Percentiles rank a stretch among this genome's conserved stretches.
These are phyloP conservation scores for Phoeniculus purpureus DNA, from an alignment of 2,797 vertebrate species.

Conservation along the genomic window DNA sequence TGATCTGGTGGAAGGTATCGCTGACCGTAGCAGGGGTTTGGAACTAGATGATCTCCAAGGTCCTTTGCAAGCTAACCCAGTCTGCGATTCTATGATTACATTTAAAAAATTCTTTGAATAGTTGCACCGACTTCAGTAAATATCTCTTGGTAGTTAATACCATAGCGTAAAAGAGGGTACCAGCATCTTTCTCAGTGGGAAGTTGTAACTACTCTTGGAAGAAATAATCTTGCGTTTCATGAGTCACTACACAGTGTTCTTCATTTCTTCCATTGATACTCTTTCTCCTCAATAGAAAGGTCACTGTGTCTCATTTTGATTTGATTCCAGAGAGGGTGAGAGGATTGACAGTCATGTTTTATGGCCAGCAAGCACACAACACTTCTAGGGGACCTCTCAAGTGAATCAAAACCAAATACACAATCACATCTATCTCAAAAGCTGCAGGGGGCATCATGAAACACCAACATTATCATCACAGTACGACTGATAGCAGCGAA, in stretches of 20 bases:
- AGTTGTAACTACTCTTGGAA: background rate
- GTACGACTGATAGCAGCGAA: background rate
- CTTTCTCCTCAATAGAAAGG: background rate
- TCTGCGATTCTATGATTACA: background rate
- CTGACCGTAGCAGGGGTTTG: too few species aligned
- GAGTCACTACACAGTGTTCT: background rate
- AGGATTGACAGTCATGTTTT: background rate
- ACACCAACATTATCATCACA: conserved; percentile 19
- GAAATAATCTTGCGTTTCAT: background rate
- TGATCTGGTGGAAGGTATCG: too few species aligned
- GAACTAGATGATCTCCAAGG: too few species aligned
- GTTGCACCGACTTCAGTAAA: background rate
- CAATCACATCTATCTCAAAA: background rate
- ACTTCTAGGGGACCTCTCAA: background rate
- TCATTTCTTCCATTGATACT: conserved; percentile 4
- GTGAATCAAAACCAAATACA: conserved; percentile 10
- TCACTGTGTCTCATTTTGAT: background rate
- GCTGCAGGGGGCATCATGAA: conserved; percentile 33
- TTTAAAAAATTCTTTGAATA: background rate
- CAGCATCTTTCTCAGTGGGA: background rate
- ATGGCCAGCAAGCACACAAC: background rate
- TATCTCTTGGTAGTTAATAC: background rate
- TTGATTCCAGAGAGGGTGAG: background rate
- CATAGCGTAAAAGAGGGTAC: background rate
- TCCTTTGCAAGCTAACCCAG: too few species aligned